Evolutionary conservation across 2,113 vertebrate genomes (phyloP).

Genomic region (Telmatochromis sp.): DNA sequence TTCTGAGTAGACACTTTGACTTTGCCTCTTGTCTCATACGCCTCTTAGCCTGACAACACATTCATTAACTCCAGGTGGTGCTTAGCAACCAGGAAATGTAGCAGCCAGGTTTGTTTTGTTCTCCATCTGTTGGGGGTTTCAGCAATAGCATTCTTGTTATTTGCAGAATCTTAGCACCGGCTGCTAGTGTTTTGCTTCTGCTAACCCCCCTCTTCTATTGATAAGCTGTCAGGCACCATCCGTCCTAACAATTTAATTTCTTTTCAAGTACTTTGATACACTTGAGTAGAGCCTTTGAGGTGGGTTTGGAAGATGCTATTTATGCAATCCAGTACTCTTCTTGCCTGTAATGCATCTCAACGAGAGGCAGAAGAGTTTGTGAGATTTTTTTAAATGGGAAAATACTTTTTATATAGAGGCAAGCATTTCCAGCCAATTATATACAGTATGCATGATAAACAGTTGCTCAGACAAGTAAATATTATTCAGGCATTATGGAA

Average conservation of each 20-base stretch:
- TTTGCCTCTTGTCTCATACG: not conserved
- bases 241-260: conserved; percentile 42
- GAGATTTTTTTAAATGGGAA: not conserved
- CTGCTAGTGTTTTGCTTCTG: conserved; percentile 55
- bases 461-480: not conserved
- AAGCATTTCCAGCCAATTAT: not conserved
- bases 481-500: not conserved
- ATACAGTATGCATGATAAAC: not conserved
- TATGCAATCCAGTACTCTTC: not conserved
- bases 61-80: conserved; percentile 50
- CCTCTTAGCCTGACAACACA: conserved; percentile 6
- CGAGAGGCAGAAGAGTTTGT: not conserved
- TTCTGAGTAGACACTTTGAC: conserved; percentile 8
- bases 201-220: conserved; percentile 16
- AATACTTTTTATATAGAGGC: not conserved
- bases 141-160: conserved; percentile 29
- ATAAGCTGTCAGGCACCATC: conserved; percentile 28
- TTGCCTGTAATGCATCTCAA: conserved; percentile 1
- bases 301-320: conserved; percentile 21
- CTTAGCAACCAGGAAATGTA: conserved; percentile 60
- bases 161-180: conserved; percentile 35
- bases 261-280: conserved; percentile 46
- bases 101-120: conserved; percentile 51
- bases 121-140: conserved; percentile 55
- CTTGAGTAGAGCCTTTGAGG: conserved; percentile 42